phyloP scores from a whole-genome alignment of 2,888 invertebrate genomes.

The Stomorhina lunata region DNA sequence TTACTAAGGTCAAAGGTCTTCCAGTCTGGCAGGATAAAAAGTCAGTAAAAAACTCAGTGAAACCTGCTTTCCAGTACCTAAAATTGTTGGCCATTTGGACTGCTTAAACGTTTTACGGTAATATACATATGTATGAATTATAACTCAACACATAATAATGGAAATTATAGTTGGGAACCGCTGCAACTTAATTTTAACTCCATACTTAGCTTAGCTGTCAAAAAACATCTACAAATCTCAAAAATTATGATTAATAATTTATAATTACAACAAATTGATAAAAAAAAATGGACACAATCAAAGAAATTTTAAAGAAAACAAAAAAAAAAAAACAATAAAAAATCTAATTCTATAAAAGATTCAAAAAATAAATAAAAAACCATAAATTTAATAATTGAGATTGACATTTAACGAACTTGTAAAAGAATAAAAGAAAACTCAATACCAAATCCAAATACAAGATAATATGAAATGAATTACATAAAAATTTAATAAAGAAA shows the following conservation, averaged over 20 bases:
- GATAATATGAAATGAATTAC: slow-evolving; percentile 16
- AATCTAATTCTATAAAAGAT: not conserved
- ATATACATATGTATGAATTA: too few relatives aligned
- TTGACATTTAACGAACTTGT: slow-evolving; percentile 60
- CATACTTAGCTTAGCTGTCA: not conserved
- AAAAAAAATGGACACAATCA: slow-evolving; percentile 38
- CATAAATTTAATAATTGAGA: slow-evolving; percentile 76
- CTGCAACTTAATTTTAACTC: slow-evolving; percentile 4
- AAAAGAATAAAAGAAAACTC: slow-evolving; percentile 21
- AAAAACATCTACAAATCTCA: slow-evolving; percentile 67
- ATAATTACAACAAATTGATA: slow-evolving; percentile 73
- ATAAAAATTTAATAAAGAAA: slow-evolving; percentile 14
- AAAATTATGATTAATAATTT: slow-evolving; percentile 76
- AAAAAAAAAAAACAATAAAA: not conserved
- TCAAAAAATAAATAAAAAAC: slow-evolving; percentile 58
- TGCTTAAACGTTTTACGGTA: too few relatives aligned
- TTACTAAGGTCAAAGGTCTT: too few relatives aligned
- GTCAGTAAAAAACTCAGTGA: too few relatives aligned
- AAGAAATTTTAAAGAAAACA: not conserved
- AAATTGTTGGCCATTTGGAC: too few relatives aligned
- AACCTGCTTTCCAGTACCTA: too few relatives aligned
- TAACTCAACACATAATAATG: not conserved
- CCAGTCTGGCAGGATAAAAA: too few relatives aligned
- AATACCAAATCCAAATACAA: not conserved
- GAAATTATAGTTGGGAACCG: not conserved